Conservation (phyloP, 2,888 invertebrate genomes). For the Abrostola triplasia region DNA sequence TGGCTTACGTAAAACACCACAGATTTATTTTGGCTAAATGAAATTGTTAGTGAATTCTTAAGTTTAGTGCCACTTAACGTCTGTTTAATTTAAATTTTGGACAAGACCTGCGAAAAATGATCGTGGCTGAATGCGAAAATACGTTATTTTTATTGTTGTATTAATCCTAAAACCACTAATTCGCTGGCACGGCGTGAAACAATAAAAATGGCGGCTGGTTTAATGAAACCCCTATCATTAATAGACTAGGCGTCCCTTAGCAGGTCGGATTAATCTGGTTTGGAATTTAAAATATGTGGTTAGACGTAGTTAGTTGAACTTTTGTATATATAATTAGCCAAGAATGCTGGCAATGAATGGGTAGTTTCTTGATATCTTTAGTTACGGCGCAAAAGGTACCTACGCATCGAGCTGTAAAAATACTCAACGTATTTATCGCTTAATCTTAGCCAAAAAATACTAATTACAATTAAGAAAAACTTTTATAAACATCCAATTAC, state of each 20-base stretch:
- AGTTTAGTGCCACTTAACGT: conserved; percentile 63
- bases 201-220: conserved; percentile 19
- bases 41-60: conserved; percentile 54
- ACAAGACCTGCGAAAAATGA: conserved; percentile 46
- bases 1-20: conserved; percentile 44
- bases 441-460: no score
- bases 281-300: conserved; percentile 10
- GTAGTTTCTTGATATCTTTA: conserved; percentile 14
- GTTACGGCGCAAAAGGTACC: conserved; percentile 23
- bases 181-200: conserved; percentile 11
- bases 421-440: conserved; percentile 5
- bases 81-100: conserved; percentile 59
- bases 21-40: conserved; percentile 48
- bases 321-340: conserved; percentile 30
- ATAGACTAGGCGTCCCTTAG: conserved; percentile 3
- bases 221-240: conserved; percentile 12
- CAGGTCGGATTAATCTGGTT: conserved; percentile 5
- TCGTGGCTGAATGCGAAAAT: conserved; percentile 49
- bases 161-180: conserved; percentile 59
- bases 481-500: no score
- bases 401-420: conserved; percentile 18
- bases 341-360: conserved; percentile 41
- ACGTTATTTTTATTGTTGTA: conserved; percentile 61
- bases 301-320: not conserved
- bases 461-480: no score